These are phyloP conservation scores for Drosophila kambysellisi DNA, from an alignment of 2,888 invertebrate genomes.

Conservation along the genomic window DNA sequence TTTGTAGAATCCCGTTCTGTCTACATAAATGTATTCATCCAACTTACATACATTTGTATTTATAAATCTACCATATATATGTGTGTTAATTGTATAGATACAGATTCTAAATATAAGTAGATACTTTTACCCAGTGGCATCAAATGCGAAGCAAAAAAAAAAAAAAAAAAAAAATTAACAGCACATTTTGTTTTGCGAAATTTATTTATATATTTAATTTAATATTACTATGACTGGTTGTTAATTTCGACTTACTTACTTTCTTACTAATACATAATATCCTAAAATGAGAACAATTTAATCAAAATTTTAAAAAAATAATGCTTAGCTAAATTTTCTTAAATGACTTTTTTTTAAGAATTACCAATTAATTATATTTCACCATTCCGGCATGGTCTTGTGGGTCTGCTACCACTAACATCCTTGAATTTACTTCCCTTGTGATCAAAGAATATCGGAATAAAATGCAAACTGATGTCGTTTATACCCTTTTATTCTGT, in stretches of 20 bases:
- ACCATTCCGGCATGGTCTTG: no score
- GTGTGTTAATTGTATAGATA: conserved; percentile 2
- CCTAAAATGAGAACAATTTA: not conserved
- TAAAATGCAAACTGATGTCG: not conserved
- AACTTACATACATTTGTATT: conserved; percentile 33
- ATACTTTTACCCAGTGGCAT: conserved; percentile 49
- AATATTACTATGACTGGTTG: not conserved
- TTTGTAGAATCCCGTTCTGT: conserved; percentile 10
- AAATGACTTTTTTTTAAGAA: not conserved
- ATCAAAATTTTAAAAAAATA: not conserved
- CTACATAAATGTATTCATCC: conserved; percentile 13
- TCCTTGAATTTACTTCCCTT: not conserved
- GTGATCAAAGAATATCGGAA: not conserved
- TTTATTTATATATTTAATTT: conserved; percentile 2
- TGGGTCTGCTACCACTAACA: no score
- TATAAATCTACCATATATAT: conserved; percentile 25
- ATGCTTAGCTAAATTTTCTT: not conserved
- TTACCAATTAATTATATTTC: not conserved
- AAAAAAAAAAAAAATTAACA: conserved; percentile 10
- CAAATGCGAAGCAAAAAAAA: conserved; percentile 38
- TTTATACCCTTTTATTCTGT: not conserved
- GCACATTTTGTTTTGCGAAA: conserved; percentile 12
- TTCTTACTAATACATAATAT: not conserved
- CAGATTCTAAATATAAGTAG: conserved; percentile 43
- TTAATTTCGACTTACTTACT: not conserved